Conservation (phyloP, 1,140 invertebrate genomes). For the Drosophila ohnishii region DNA sequence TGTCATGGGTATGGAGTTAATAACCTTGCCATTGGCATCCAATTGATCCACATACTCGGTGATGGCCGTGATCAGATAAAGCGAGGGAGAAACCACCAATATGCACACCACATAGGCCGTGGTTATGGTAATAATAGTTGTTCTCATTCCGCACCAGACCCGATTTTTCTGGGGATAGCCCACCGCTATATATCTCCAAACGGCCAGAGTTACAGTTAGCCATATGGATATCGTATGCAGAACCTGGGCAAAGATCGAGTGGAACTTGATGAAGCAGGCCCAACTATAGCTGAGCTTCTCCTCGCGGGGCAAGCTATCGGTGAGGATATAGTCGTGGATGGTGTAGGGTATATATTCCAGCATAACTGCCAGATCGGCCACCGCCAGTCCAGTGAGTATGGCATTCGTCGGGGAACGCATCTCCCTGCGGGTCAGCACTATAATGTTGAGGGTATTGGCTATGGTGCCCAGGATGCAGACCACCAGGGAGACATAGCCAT, state of each 20-base stretch:
- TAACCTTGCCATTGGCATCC: constrained; percentile 82
- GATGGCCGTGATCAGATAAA: constrained; percentile 89
- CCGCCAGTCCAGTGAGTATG: constrained; percentile 93
- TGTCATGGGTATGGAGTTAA: constrained; percentile 64
- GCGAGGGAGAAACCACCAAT: constrained; percentile 90
- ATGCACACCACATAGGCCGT: constrained; percentile 92
- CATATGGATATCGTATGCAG: constrained; percentile 96
- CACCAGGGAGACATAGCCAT: constrained; percentile 73
- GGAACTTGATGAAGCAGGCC: constrained; percentile 91
- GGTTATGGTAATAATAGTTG: constrained; percentile 89
- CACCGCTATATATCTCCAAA: constrained; percentile 96
- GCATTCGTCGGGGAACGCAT: constrained; percentile 93
- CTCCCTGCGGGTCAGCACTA: constrained; percentile 93
- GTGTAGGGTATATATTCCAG: constrained; percentile 95
- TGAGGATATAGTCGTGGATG: constrained; percentile 89
- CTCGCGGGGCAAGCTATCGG: constrained; percentile 64
- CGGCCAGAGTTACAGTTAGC: constrained; percentile 94
- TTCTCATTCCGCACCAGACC: constrained; percentile 89
- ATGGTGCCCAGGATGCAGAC: constrained; percentile 97
- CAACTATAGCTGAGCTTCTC: constrained; percentile 88
- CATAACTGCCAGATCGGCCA: constrained; percentile 96
- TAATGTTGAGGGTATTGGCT: constrained; percentile 96
- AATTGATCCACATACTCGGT: constrained; percentile 81
- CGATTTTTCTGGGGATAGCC: constrained; percentile 90
- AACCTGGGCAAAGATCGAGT: constrained; percentile 92